Evolutionary conservation across 2,113 vertebrate genomes (phyloP).

Genomic region (Notarius lentiginosus): DNA sequence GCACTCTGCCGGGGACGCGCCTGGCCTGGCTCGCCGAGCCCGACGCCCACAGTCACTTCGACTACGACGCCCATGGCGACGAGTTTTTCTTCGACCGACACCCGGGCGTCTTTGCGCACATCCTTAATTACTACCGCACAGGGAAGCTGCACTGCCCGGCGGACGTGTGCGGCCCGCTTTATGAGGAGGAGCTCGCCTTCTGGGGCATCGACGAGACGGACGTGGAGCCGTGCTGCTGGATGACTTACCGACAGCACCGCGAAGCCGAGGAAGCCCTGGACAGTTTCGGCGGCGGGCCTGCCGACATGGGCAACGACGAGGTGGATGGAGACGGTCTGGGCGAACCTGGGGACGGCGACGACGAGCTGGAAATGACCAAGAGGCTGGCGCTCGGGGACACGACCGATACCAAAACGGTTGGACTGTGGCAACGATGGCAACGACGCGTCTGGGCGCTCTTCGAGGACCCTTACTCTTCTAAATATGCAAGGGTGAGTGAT

Average conservation of each 20-base stretch:
- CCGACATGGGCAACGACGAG: constrained; percentile 71
- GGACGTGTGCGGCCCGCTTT: constrained; percentile 87
- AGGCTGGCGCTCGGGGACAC: constrained; percentile 85
- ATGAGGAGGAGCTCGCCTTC: constrained; percentile 88
- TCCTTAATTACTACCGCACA: constrained; percentile 89
- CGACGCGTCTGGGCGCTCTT: constrained; percentile 87
- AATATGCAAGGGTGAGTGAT: constrained; percentile 86
- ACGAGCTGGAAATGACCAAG: constrained; percentile 88
- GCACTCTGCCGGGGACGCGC: constrained; percentile 87
- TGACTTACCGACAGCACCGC: constrained; percentile 89
- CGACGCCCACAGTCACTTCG: constrained; percentile 89
- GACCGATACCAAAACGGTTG: constrained; percentile 76
- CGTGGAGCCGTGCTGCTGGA: constrained; percentile 91
- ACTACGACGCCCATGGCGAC: constrained; percentile 85
- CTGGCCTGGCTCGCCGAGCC: constrained; percentile 89
- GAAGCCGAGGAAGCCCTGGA: constrained; percentile 90
- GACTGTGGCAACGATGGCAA: constrained; percentile 86
- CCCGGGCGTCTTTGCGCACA: constrained; percentile 87
- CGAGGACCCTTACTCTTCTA: constrained; percentile 89
- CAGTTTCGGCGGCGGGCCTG: constrained; percentile 85
- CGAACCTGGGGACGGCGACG: constrained; percentile 83
- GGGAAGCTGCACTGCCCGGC: constrained; percentile 90
- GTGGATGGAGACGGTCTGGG: constrained; percentile 78
- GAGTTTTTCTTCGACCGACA: constrained; percentile 92
- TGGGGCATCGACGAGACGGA: constrained; percentile 93